Evolutionary conservation across 92 coral and sea anemone species (phyloP).

Genomic region (Epizoanthus illoricatus): DNA sequence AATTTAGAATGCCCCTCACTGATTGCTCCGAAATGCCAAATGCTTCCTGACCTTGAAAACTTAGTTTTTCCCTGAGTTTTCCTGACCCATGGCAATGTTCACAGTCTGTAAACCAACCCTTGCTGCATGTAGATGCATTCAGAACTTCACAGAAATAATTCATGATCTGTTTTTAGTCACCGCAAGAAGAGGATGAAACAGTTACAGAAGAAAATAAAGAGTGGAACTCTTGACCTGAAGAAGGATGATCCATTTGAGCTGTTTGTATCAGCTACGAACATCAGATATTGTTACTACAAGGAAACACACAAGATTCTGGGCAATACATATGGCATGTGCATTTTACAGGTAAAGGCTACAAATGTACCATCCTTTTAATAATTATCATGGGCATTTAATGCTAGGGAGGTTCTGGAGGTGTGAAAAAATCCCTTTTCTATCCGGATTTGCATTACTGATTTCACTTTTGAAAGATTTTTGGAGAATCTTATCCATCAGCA

Average conservation of each 20-base stretch:
- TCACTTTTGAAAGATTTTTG: no score
- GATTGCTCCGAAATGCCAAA: background rate
- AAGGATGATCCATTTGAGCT: slow-evolving; percentile 95
- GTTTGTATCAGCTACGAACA: slow-evolving; percentile 91
- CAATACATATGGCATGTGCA: slow-evolving; percentile 97
- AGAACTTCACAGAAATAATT: no score
- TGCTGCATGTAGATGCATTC: background rate
- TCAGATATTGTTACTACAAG: slow-evolving; percentile 93
- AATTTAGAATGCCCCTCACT: no score
- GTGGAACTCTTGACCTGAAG: slow-evolving; percentile 91
- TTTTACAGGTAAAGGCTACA: slow-evolving; percentile 66
- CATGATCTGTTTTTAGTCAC: slow-evolving; percentile 52
- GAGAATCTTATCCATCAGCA: no score
- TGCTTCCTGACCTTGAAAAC: background rate
- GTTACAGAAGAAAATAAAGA: slow-evolving; percentile 92
- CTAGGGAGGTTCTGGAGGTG: no score
- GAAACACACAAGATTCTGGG: slow-evolving; percentile 99
- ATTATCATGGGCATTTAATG: background rate
- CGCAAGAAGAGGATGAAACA: slow-evolving; percentile 97
- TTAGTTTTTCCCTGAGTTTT: no score
- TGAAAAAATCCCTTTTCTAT: no score
- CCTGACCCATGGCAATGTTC: no score
- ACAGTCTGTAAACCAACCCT: no score
- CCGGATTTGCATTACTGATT: no score
- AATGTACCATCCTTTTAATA: background rate